Conservation (phyloP, 1,140 invertebrate species). For the Cylas formicarius region DNA sequence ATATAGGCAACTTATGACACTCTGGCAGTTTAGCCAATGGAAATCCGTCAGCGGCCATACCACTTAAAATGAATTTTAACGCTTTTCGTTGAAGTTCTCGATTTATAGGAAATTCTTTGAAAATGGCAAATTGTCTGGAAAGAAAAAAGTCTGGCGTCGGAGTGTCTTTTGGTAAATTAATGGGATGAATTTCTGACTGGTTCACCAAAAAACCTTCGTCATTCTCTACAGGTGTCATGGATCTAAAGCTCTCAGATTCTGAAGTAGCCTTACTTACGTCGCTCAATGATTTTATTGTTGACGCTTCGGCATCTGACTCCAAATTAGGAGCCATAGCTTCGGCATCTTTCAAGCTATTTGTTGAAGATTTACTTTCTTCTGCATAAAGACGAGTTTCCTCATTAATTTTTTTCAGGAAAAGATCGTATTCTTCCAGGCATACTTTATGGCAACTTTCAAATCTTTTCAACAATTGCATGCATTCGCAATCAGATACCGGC, state of each 20-base stretch:
- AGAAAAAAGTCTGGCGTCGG: slow-evolving; percentile 3
- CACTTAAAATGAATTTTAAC: slow-evolving; percentile 10
- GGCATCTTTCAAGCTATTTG: not conserved
- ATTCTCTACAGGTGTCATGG: no score
- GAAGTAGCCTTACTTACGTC: no score
- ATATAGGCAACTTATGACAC: slow-evolving; percentile 33
- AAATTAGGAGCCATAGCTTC: slow-evolving; percentile 2
- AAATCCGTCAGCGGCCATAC: slow-evolving; percentile 35
- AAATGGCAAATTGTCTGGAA: slow-evolving; percentile 29
- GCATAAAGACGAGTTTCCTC: no score
- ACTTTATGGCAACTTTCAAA: slow-evolving; percentile 26
- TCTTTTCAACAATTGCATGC: slow-evolving; percentile 26
- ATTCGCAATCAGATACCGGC: slow-evolving; percentile 24
- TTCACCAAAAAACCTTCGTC: no score
- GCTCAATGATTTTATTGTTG: no score
- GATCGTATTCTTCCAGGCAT: slow-evolving; percentile 28
- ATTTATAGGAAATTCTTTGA: slow-evolving; percentile 23
- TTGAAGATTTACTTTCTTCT: not conserved
- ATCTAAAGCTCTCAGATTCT: no score
- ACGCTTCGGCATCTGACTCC: no score
- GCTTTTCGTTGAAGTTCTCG: slow-evolving; percentile 21
- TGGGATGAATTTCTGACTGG: slow-evolving; percentile 5
- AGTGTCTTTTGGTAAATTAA: not conserved
- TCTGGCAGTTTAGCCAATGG: slow-evolving; percentile 37
- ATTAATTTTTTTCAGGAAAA: slow-evolving; percentile 25